A percentile compares a stretch with the other conserved stretches of the same genome.
Evolutionary conservation across 2,113 vertebrate species (phyloP).

Genomic region (Phaethornis superciliosus): DNA sequence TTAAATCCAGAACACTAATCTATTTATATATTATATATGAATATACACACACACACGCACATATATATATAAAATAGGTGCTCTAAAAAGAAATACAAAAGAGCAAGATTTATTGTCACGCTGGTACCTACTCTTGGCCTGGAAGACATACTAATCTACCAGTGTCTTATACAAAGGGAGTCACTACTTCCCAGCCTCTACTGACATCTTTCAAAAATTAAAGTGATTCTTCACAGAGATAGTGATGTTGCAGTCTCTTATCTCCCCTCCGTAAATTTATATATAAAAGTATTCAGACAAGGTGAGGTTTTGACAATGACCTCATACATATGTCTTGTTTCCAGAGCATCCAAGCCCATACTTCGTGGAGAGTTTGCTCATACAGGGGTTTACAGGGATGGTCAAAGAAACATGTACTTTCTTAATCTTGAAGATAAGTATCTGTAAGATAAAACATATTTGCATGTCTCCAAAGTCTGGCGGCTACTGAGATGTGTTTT

Average conservation of each 20-base stretch:
- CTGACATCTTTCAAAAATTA: background rate
- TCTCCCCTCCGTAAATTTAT: background rate
- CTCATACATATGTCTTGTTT: background rate
- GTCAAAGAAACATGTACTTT: background rate
- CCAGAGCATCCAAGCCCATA: background rate
- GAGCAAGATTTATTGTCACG: background rate
- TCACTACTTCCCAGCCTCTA: background rate
- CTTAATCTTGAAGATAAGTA: background rate
- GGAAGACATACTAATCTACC: background rate
- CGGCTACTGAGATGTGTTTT: background rate
- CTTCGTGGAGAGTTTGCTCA: background rate
- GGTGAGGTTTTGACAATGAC: background rate
- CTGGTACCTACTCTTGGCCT: background rate
- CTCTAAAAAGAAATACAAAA: background rate
- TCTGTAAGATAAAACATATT: background rate
- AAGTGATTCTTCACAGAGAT: background rate
- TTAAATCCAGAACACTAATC: background rate
- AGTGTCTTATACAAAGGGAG: background rate
- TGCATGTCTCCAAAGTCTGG: background rate
- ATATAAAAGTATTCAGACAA: background rate
- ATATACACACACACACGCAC: rapidly evolving
- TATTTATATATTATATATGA: background rate
- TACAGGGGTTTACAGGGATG: no score
- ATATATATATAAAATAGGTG: rapidly evolving
- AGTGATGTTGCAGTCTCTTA: background rate